These are phyloP conservation scores for Agelastica alni DNA, from an alignment of 2,888 invertebrate genomes.

Conservation along the genomic window DNA sequence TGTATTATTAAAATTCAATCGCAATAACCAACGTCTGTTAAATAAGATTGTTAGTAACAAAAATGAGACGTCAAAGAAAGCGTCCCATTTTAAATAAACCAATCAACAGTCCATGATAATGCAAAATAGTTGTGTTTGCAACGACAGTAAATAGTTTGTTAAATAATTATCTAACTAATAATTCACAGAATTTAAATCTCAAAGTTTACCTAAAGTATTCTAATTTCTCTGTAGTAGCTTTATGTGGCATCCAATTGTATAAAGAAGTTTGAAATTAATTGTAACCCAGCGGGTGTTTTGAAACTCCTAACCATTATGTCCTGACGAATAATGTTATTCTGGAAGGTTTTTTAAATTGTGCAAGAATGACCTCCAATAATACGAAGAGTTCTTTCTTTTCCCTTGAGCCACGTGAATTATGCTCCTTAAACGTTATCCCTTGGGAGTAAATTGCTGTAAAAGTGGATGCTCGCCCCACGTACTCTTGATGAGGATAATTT, in stretches of 20 bases:
- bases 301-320: conserved; percentile 1
- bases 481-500: conserved; percentile 26
- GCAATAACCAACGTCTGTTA: no score
- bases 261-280: conserved; percentile 7
- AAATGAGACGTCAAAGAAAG: no score
- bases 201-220: no score
- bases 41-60: no score
- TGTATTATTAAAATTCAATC: no score
- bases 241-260: not conserved
- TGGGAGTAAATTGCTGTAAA: conserved; percentile 26
- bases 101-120: no score
- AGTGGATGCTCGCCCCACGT: conserved; percentile 25
- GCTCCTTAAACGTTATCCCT: conserved; percentile 21
- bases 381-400: conserved; percentile 13
- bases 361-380: conserved; percentile 20
- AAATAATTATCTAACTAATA: no score
- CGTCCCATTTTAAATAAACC: no score
- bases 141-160: no score
- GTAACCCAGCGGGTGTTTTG: not conserved
- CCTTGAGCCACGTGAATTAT: conserved; percentile 22
- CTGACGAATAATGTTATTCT: conserved; percentile 12
- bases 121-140: no score
- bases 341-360: conserved; percentile 9
- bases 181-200: no score
- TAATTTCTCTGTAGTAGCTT: conserved; percentile 4